Evolutionary conservation across 1,140 invertebrate genomes (phyloP), one percentile per base, ranked within the genome.

Genomic region (Zelostemma sp.): DNA sequence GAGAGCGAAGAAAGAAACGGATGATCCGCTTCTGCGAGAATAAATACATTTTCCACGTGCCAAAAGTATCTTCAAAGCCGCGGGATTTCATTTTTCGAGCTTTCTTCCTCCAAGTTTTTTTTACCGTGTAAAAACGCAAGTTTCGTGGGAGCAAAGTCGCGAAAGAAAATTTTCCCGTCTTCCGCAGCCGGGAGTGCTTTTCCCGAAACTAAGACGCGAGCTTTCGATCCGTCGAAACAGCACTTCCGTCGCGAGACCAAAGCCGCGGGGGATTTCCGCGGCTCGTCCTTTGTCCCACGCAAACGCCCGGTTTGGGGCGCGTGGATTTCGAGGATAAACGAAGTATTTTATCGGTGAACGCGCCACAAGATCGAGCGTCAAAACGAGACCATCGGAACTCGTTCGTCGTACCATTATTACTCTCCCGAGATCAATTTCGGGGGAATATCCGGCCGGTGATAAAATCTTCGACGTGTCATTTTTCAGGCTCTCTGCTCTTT

Each of bases 361-460:
- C 9, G 14, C 35, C 35, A 12, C 2, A n/a, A n/a, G 9, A 38
- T 38, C 35, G 35, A 11, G 35, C 11, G 15, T 15, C 14, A 50
- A 35, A 1, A 16, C 21, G 47, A 57, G 18, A 49, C 38, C 16
- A 57, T 45, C 11, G 14, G 21, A 48, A 58, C 53, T 56, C 57
- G 14, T 50, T 40, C 46, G 43, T 46, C 43, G 61, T 71, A 17
- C 68, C 74, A 75, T 78, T 76, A 76, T 76, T 76, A 76, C 69
- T 46, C 64, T 73, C 59, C 17, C 51, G 64, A 68, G 73, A 59
- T 74, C 75, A 69, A 77, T 79, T 79, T 78, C 67, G 50, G 43
- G 55, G 61, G 63, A 54, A 66, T 18, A 70, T 72, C 55, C 65
- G 56, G 25, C 58, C 50, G 64, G 56, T 53, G 58, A 73, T 65